Base-by-base conservation (phyloP, 1,140 invertebrate genomes). In the Dendroctonus valens region DNA sequence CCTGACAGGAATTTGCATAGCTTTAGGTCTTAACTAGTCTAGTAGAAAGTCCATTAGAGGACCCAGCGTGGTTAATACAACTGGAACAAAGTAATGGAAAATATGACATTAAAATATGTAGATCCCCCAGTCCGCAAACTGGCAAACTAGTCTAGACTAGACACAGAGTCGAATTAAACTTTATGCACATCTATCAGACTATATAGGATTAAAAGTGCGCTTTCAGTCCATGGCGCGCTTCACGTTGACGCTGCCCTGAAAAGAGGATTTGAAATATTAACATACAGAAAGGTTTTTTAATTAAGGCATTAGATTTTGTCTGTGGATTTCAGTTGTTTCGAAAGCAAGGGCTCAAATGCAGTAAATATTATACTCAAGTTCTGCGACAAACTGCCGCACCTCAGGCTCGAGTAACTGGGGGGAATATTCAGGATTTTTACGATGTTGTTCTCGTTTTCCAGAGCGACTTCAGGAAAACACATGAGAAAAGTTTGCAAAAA, bases 181-280 rank as follows among this genome's bases (percentile, higher is more conserved):
- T 63, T 63, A 63, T 63, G 60, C 60, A 63, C 60, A 63, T 63
- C 60, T 63, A 63, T 63, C 60, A 63, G 60, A 54, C 60, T 63
- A 63, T 63, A 63, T 49, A 54, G 60, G 60, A 63, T 63, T 63
- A 63, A 44, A 50, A 49, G 53, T 63, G 60, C 6, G 60, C 60
- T 63, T 54, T 63, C 51, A 42, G 50, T 54, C 59, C 52, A 51
- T 51, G 59, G 41, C 54, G 11, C 26, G 51, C 51, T 38, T 42
- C 53, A 7, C 62, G 41, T 39, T 50, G 50, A 26, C 26, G 26
- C 26, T 26, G 26, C 26, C 46, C 44, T 57, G 62, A 65, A 65
- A 65, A 65, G 62, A 65, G 62, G 62, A 65, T 65, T 65, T 65
- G 14, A 57, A 65, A 65, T 65, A 65, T 65, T 65, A 65, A 65